Percentiles rank a stretch among this genome's conserved stretches.
Evolutionary conservation across 2,888 invertebrate species (phyloP).

Genomic region (Synergus japonicus): DNA sequence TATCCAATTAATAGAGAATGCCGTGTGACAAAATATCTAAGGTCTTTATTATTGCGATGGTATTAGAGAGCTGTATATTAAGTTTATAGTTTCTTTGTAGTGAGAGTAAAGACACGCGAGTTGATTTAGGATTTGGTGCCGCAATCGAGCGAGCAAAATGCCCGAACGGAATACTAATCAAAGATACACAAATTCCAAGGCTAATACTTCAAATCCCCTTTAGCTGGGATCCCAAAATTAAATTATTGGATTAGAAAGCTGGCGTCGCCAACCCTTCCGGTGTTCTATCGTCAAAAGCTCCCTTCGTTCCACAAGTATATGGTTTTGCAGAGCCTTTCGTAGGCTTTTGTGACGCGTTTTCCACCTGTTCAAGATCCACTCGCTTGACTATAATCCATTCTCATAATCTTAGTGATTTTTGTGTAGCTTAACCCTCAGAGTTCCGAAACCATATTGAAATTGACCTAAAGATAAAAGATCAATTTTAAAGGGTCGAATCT

Average conservation of each 20-base stretch:
- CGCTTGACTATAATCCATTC: neutral
- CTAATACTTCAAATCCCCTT: constrained; percentile 77
- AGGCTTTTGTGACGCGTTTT: constrained; percentile 2
- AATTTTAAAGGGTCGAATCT: no score
- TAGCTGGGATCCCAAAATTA: constrained; percentile 75
- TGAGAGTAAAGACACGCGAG: constrained; percentile 62
- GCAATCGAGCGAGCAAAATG: constrained; percentile 70
- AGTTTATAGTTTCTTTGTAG: neutral
- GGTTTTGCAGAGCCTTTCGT: constrained; percentile 27
- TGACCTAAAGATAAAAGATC: neutral
- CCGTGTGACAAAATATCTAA: neutral
- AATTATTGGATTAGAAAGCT: constrained; percentile 76
- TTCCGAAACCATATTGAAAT: neutral
- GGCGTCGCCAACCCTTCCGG: constrained; percentile 65
- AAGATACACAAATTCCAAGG: constrained; percentile 77
- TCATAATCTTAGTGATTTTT: neutral
- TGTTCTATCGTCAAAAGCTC: constrained; percentile 34
- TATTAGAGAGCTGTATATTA: neutral
- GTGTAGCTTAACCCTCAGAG: neutral
- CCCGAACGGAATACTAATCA: constrained; percentile 77
- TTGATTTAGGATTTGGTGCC: constrained; percentile 75
- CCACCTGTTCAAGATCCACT: constrained; percentile 21
- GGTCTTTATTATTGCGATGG: neutral
- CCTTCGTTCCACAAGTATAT: constrained; percentile 29
- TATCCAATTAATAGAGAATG: no score